Percentiles rank a stretch among this genome's conserved stretches.
These are phyloP conservation scores for Melanotaenia duboulayi DNA, from an alignment of 2,113 vertebrate genomes.

Conservation along the genomic window DNA sequence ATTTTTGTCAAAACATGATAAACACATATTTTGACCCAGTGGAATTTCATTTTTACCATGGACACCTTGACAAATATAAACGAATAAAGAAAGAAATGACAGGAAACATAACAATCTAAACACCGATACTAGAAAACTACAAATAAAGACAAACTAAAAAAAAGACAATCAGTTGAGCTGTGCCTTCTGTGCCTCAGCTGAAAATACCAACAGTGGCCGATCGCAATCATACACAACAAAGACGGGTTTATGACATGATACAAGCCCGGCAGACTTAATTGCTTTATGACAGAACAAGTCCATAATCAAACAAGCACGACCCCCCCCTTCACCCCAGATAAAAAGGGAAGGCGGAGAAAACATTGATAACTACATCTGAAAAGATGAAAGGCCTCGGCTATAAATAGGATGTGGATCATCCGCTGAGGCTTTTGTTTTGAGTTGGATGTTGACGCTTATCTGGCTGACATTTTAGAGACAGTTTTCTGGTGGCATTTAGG, in stretches of 20 bases:
- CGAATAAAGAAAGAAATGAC: not conserved
- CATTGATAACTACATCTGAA: conserved; percentile 59
- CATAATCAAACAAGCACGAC: conserved; percentile 54
- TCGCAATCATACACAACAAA: not conserved
- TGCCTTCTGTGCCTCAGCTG: not conserved
- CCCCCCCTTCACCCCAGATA: conserved; percentile 40
- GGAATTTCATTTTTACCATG: not conserved
- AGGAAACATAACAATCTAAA: conserved; percentile 2
- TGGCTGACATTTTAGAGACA: conserved; percentile 73
- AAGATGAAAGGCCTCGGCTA: conserved; percentile 45
- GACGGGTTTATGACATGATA: conserved; percentile 41
- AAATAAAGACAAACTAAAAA: not conserved
- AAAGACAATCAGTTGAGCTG: conserved; percentile 6
- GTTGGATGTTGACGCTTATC: conserved; percentile 68
- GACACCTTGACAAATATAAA: not conserved
- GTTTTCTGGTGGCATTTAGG: conserved; percentile 74
- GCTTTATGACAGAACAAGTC: conserved; percentile 67
- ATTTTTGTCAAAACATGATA: too few relatives aligned
- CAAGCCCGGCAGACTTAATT: conserved; percentile 49
- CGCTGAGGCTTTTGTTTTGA: conserved; percentile 57
- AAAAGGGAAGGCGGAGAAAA: conserved; percentile 8
- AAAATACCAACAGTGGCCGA: conserved; percentile 39
- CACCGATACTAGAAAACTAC: not conserved
- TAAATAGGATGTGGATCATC: conserved; percentile 59
- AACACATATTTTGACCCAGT: not conserved